Conservation (phyloP, 2,888 invertebrate genomes). For the Caenorhabditis sp. region DNA sequence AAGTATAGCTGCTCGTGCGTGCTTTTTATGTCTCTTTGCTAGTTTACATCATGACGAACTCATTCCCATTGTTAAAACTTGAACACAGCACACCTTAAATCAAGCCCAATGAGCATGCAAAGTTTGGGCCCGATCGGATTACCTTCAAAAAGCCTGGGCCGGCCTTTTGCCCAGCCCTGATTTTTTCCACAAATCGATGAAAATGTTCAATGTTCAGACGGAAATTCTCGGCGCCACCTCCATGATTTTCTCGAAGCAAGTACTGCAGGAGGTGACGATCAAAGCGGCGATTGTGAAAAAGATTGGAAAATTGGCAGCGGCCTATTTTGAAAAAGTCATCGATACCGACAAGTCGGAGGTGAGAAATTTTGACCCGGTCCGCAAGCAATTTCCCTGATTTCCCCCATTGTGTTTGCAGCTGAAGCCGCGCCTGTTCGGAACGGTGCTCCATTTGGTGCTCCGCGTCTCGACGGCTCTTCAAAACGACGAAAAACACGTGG, state of each 20-base stretch:
- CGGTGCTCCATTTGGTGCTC: conserved; percentile 58
- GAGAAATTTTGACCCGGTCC: background rate
- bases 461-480: conserved; percentile 25
- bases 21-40: no score
- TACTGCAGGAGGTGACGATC: conserved; percentile 12
- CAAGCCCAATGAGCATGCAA: no score
- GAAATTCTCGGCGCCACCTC: conserved; percentile 49
- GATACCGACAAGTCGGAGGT: conserved; percentile 52
- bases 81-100: no score
- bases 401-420: conserved; percentile 30
- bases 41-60: no score
- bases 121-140: no score
- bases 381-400: background rate
- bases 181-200: background rate
- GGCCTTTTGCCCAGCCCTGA: no score
- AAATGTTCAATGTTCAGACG: conserved; percentile 23
- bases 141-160: no score
- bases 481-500: conserved; percentile 37
- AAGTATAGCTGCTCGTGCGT: no score
- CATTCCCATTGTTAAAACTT: no score
- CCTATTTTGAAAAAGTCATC: conserved; percentile 40
- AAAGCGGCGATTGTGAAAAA: conserved; percentile 30
- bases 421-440: conserved; percentile 66
- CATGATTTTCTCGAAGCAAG: conserved; percentile 48
- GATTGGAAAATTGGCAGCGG: conserved; percentile 22